Conservation (phyloP, 2,888 invertebrate species). For the Mystacides longicornis region DNA sequence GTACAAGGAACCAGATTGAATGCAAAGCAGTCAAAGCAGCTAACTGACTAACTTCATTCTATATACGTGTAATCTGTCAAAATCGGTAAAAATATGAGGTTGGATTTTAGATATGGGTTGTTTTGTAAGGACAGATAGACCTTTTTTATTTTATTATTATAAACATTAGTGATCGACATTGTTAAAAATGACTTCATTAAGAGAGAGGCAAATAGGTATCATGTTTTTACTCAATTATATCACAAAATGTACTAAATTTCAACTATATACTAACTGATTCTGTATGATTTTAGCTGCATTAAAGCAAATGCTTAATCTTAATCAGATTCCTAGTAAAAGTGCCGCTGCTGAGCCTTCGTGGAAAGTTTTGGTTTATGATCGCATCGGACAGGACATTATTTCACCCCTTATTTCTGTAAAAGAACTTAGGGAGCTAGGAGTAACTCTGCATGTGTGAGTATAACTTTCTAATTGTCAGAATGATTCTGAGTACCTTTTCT, state of each 20-base stretch:
- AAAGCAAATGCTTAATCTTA: constrained; percentile 93
- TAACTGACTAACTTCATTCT: constrained; percentile 14
- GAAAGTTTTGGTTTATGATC: constrained; percentile 95
- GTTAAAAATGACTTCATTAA: constrained; percentile 53
- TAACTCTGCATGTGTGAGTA: constrained; percentile 93
- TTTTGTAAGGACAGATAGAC: background rate
- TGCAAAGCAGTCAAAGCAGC: no score
- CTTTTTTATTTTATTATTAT: background rate
- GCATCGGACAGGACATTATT: constrained; percentile 95
- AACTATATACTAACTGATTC: background rate
- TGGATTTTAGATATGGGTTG: background rate
- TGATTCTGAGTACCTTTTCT: no score
- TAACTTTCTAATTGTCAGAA: no score
- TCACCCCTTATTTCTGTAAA: constrained; percentile 94
- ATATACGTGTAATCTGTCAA: constrained; percentile 26
- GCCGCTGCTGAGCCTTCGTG: constrained; percentile 82
- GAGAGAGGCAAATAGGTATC: constrained; percentile 65
- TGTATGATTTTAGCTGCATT: constrained; percentile 66
- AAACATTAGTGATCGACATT: background rate
- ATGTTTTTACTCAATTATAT: background rate
- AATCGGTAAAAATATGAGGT: constrained; percentile 7
- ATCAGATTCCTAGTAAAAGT: constrained; percentile 69
- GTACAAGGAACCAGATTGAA: no score
- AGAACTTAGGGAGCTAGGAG: constrained; percentile 90
- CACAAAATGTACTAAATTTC: background rate